Base-by-base conservation (phyloP, 1,140 invertebrate genomes). In the Ctenoplectra terminalis region DNA sequence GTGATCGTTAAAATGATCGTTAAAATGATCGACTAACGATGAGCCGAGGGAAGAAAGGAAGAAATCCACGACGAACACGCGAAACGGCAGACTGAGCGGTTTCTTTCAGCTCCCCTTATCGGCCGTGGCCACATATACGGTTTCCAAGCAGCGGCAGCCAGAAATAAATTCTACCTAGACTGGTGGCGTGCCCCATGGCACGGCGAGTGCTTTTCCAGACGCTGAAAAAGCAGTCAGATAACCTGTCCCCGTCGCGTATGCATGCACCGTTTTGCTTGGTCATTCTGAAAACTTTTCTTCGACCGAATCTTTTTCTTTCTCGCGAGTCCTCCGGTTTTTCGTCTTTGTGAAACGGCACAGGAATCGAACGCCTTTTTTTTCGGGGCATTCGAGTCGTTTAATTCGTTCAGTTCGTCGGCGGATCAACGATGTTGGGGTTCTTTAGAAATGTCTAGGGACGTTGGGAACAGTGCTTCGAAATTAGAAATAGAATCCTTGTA, bases 171-270 rank as follows among this genome's bases (percentile, higher is more conserved):
- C 85, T 87, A 29, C 15, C 52, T 58, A 60, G 54, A 34, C 70
- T 69, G 52, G 8, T 37, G 56, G 29, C 40, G 60, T 64, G 69
- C 34, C 29, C 56, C 61, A 9, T 43, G 52, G 40, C 60, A 64
- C n/a, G 26, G 48, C 46, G 15, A 64, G 69, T 67, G 71, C 48
- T 67, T 80, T 67, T 48, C 61, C 83, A 85, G 80, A 88, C 76
- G 75, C 83, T 88, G 87, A 88, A 88, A 80, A 88, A 88, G 80
- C 80, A 77, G 64, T 80, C 54, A 71, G 72, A 82, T 78, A 82
- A 70, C 76, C 54, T 71, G 60, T 8, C 64, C 29, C 31, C 52
- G 29, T 31, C 69, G 67, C 71, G 77, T 75, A 58, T 70, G 37
- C 69, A 52, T 70, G 37, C 48, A 11, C 29, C 73, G 34, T 54